Conservation (phyloP, 2,113 vertebrate species). For the Cyanoramphus novaezelandiae region DNA sequence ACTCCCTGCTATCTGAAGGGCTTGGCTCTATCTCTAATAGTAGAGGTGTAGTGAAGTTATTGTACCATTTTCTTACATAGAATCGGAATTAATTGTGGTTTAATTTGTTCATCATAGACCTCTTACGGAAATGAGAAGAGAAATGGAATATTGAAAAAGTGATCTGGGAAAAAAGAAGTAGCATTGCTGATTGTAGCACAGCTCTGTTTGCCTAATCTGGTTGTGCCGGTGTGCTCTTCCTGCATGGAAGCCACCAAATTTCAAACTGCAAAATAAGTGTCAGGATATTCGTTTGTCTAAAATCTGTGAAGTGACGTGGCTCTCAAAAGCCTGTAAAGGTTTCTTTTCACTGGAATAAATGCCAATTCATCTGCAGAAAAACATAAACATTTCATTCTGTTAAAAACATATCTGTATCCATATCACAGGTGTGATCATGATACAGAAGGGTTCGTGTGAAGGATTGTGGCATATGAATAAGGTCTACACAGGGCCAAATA, state of each 20-base stretch:
- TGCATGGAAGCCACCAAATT: background rate
- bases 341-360: background rate
- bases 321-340: background rate
- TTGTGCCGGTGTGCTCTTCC: background rate
- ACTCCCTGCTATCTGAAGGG: background rate
- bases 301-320: background rate
- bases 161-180: background rate
- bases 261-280: background rate
- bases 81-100: background rate
- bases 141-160: background rate
- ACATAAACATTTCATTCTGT: background rate
- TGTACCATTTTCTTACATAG: background rate
- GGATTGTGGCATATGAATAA: background rate
- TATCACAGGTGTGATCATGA: background rate
- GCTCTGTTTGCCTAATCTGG: background rate
- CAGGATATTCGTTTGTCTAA: background rate
- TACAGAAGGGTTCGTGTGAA: background rate
- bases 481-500: background rate
- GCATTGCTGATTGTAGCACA: background rate
- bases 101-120: background rate
- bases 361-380: background rate
- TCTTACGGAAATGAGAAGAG: background rate
- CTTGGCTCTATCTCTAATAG: background rate
- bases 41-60: background rate
- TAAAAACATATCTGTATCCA: background rate